These are phyloP conservation scores for Drosophila sulfurigaster DNA, from an alignment of 1,140 invertebrate genomes.

Conservation along the genomic window DNA sequence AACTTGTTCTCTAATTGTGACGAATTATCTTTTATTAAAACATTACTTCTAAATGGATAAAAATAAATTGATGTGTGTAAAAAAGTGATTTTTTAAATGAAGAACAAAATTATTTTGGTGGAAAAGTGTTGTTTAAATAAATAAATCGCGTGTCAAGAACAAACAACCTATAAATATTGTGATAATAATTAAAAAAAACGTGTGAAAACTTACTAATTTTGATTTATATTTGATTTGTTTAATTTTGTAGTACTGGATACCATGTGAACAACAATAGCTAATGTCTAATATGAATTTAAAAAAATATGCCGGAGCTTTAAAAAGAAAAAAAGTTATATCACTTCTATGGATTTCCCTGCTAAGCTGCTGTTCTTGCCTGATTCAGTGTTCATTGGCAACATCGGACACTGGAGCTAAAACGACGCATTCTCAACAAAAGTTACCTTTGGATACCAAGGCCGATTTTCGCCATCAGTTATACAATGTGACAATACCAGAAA, in stretches of 20 bases:
- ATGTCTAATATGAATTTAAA: slow-evolving; percentile 79
- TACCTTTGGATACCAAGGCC: slow-evolving; percentile 28
- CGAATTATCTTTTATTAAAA: too few relatives aligned
- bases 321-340: slow-evolving; percentile 61
- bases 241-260: slow-evolving; percentile 63
- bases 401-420: slow-evolving; percentile 37
- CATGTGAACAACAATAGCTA: slow-evolving; percentile 69
- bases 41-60: too few relatives aligned
- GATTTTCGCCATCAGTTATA: slow-evolving; percentile 91
- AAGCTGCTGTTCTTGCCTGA: slow-evolving; percentile 57
- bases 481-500: slow-evolving; percentile 96
- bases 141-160: not conserved
- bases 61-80: too few relatives aligned
- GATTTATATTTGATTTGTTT: slow-evolving; percentile 11
- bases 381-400: slow-evolving; percentile 54
- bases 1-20: too few relatives aligned
- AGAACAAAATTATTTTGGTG: too few relatives aligned
- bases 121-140: not conserved
- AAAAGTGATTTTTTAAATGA: too few relatives aligned
- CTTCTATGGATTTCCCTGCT: slow-evolving; percentile 60
- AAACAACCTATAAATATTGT: not conserved
- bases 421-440: slow-evolving; percentile 7
- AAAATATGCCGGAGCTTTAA: slow-evolving; percentile 71
- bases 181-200: not conserved
- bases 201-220: not conserved